phyloP scores from a whole-genome alignment of 2,797 vertebrate genomes.

The Tiaroga cobitis region DNA sequence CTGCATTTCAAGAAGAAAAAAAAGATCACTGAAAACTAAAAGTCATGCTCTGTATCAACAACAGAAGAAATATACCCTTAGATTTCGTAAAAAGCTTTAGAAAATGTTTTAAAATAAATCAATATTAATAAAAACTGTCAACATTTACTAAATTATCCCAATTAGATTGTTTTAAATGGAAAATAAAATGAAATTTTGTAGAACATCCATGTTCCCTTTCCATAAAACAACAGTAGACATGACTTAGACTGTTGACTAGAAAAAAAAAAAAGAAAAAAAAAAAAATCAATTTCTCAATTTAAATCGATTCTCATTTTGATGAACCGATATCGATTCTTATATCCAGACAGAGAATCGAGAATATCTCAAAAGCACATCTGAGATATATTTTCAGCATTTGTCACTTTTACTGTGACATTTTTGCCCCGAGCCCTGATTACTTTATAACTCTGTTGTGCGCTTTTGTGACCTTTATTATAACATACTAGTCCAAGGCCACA shows the following conservation, averaged over 20 bases:
- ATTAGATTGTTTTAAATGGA: not conserved
- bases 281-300: not conserved
- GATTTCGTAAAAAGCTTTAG: not conserved
- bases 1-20: not conserved
- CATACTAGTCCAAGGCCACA: constrained; percentile 37
- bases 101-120: not conserved
- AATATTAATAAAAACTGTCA: not conserved
- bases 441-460: not conserved
- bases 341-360: not conserved
- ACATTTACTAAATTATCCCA: not conserved
- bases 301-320: not conserved
- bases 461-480: not conserved
- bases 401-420: not conserved
- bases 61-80: constrained; percentile 17
- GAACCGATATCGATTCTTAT: not conserved
- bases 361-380: not conserved
- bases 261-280: not conserved
- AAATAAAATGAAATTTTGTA: not conserved
- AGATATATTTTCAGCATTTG: not conserved
- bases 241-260: not conserved
- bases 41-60: constrained; percentile 38
- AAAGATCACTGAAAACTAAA: not conserved
- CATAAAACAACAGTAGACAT: not conserved
- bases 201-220: not conserved
- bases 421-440: not conserved